Conservation (phyloP, 1,140 invertebrate species). For the Asbolus verrucosus region DNA sequence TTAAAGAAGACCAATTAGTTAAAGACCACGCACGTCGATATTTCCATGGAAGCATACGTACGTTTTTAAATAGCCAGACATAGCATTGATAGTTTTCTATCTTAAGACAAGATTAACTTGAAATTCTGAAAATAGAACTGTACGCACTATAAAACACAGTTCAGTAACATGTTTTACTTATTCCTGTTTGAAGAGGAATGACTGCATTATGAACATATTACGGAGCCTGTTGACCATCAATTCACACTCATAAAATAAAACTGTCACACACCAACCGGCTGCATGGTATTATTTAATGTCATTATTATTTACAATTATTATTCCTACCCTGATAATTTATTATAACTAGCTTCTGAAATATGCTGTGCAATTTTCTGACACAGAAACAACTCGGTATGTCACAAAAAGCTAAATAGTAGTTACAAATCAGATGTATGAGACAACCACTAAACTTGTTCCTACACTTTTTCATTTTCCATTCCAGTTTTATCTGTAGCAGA, state of each 20-base stretch:
- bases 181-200: slow-evolving; percentile 36
- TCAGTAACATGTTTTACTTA: slow-evolving; percentile 36
- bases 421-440: too few relatives aligned
- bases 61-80: background rate
- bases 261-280: slow-evolving; percentile 30
- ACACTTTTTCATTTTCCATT: too few relatives aligned
- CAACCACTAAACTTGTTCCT: too few relatives aligned
- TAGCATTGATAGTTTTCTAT: background rate
- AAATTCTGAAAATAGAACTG: slow-evolving; percentile 14
- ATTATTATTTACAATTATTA: slow-evolving; percentile 44
- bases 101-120: slow-evolving; percentile 21
- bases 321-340: background rate
- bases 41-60: too few relatives aligned
- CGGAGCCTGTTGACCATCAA: slow-evolving; percentile 42
- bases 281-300: slow-evolving; percentile 47
- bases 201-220: slow-evolving; percentile 27
- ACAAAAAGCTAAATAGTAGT: too few relatives aligned
- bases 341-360: too few relatives aligned
- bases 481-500: too few relatives aligned
- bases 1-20: too few relatives aligned
- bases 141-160: slow-evolving; percentile 17
- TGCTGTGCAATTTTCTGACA: too few relatives aligned
- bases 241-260: slow-evolving; percentile 42
- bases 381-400: too few relatives aligned
- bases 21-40: too few relatives aligned